A percentile compares a stretch with the other conserved stretches of the same genome.
These are phyloP conservation scores for Nannospalax galili DNA, from an alignment of 2,113 vertebrate species.

Conservation along the genomic window DNA sequence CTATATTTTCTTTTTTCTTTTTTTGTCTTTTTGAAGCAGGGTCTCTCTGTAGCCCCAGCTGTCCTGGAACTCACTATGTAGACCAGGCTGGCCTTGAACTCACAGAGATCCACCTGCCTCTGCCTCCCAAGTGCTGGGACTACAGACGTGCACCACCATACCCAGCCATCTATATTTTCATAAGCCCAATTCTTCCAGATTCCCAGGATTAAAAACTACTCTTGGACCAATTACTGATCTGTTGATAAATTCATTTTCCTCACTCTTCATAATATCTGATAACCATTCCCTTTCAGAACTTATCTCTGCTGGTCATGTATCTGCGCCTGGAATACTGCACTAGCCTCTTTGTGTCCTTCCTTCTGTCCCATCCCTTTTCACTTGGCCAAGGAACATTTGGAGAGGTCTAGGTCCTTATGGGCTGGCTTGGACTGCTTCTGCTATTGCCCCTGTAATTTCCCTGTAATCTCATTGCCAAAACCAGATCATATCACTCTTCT, in stretches of 20 bases:
- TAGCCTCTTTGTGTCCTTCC: background rate
- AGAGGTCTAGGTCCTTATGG: background rate
- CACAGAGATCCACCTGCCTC: too few species aligned
- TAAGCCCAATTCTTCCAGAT: background rate
- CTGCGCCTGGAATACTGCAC: background rate
- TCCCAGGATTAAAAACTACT: background rate
- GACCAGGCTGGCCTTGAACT: too few species aligned
- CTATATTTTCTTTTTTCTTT: background rate
- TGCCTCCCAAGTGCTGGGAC: too few species aligned
- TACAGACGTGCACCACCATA: too few species aligned
- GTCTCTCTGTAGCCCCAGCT: too few species aligned
- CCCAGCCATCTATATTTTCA: background rate
- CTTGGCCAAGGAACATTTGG: background rate
- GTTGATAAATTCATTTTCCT: background rate
- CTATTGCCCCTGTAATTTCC: too few species aligned
- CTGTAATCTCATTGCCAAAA: background rate
- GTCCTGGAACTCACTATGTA: too few species aligned
- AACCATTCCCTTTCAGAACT: background rate
- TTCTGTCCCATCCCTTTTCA: background rate
- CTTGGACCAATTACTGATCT: background rate
- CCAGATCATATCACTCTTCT: background rate
- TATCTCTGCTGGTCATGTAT: background rate
- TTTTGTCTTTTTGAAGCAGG: too few species aligned
- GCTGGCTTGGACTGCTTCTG: background rate
- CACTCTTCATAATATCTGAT: background rate